phyloP scores from a whole-genome alignment of 1,140 invertebrate genomes.

The Ladona fulva region DNA sequence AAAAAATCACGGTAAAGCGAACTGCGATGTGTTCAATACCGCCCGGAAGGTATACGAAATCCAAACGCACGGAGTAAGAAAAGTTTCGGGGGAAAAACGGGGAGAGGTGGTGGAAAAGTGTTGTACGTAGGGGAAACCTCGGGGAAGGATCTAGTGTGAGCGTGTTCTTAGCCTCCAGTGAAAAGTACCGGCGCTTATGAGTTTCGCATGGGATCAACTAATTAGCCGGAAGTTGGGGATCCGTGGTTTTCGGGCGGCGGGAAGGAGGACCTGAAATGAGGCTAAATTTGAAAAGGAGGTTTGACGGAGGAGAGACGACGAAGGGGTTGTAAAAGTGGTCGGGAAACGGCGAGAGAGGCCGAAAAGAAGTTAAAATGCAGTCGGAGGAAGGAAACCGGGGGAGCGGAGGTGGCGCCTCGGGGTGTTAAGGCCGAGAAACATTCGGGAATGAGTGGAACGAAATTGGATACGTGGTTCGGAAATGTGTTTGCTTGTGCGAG shows the following conservation, averaged over 20 bases:
- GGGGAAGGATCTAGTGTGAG: not conserved
- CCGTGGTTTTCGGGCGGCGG: not conserved
- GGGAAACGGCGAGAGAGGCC: not conserved
- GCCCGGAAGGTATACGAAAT: no score
- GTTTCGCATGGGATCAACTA: not conserved
- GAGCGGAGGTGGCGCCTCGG: not conserved
- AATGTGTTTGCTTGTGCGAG: not conserved
- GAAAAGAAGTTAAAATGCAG: not conserved
- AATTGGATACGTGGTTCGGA: not conserved
- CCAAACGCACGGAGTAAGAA: no score
- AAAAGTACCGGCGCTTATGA: not conserved
- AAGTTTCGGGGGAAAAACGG: no score
- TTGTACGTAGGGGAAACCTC: no score
- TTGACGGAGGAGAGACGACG: not conserved
- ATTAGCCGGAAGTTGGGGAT: constrained; percentile 7
- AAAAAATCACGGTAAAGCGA: no score
- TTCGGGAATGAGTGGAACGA: not conserved
- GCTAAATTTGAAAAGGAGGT: not conserved
- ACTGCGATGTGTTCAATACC: no score
- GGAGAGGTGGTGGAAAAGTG: no score
- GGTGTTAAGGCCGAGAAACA: not conserved
- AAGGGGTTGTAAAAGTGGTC: not conserved
- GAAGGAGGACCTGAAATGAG: not conserved
- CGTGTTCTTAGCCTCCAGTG: not conserved
- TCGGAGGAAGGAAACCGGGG: not conserved